Percentiles rank a stretch among this genome's conserved stretches.
These are phyloP conservation scores for Poecile atricapillus DNA, from an alignment of 2,113 vertebrate species.

Conservation along the genomic window DNA sequence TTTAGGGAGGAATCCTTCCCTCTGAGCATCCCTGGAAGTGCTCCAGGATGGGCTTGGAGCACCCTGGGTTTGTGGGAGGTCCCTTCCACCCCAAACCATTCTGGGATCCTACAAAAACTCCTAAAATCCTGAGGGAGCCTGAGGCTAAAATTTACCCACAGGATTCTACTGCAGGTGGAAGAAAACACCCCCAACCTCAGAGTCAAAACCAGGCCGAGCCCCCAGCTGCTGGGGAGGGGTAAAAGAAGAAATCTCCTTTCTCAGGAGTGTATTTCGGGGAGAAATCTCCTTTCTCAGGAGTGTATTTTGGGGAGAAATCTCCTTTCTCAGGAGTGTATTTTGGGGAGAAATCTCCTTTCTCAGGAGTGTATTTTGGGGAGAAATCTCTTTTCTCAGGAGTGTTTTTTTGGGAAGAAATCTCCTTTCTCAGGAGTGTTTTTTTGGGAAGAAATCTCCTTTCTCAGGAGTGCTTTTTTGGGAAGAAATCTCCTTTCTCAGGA, in stretches of 20 bases:
- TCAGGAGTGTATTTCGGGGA: not conserved
- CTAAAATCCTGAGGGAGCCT: not conserved
- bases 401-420: no score
- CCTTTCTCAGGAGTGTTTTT: no score
- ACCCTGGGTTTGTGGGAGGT: not conserved
- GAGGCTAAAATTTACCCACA: not conserved
- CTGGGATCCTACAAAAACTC: not conserved
- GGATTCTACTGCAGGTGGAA: not conserved
- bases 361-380: accelerated
- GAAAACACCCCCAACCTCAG: not conserved
- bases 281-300: not conserved
- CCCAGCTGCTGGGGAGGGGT: not conserved
- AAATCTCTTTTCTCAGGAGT: not conserved
- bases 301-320: not conserved
- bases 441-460: no score
- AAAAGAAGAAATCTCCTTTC: not conserved
- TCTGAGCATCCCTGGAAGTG: not conserved
- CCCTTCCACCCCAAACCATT: not conserved
- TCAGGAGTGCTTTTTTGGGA: accelerated
- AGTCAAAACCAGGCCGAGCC: not conserved
- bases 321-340: not conserved
- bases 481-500: no score
- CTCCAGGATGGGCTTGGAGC: not conserved
- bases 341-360: not conserved
- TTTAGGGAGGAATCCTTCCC: not conserved